Evolutionary conservation across 2,113 vertebrate species (phyloP), one percentile per base, ranked within the genome.

Genomic region (Galbula dea): DNA sequence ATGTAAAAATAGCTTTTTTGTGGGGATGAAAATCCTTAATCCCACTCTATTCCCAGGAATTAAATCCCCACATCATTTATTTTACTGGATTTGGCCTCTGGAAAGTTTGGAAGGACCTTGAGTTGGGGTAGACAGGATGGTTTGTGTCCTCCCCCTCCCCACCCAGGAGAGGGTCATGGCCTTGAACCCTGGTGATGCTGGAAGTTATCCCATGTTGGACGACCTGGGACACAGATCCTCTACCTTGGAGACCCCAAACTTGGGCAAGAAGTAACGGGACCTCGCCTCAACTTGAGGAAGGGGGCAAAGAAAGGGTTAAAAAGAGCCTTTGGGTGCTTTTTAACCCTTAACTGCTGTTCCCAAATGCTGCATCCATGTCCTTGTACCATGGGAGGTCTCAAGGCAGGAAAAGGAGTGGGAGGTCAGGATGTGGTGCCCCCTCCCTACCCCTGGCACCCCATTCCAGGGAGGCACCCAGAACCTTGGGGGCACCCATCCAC

Each of bases 121-220:
- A 34, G 11, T 9, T 4, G 2, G 45, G 29, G 32, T 1, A 5
- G 14, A 9, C 1, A n/a, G n/a, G n/a, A n/a, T 21, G 7, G 3
- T 5, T 7, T 4, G 5, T 3, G 4, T 21, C 20, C 10, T 34
- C 14, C 34, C 78, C 12, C 12, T 15, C 2, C n/a, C n/a, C n/a
- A n/a, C n/a, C n/a, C n/a, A n/a, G 0, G n/a, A 24, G 23, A 83
- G 3, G 26, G 7, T 15, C 37, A n/a, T 1, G 8, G 61, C 15
- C 52, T 22, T 39, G 12, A 15, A 59, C 14, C 17, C 37, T 3
- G 9, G 11, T 14, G 59, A 49, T 7, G 12, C 55, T 37, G n/a
- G 29, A 34, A 10, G 3, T 48, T 34, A 20, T 30, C 57, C 59
- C 21, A 49, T 3, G 27, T 4, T 7, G 29, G 21, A 27, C 7